These are phyloP conservation scores for Trididemnum clinides DNA, from an alignment of 23 tunicate genomes.

Conservation along the genomic window DNA sequence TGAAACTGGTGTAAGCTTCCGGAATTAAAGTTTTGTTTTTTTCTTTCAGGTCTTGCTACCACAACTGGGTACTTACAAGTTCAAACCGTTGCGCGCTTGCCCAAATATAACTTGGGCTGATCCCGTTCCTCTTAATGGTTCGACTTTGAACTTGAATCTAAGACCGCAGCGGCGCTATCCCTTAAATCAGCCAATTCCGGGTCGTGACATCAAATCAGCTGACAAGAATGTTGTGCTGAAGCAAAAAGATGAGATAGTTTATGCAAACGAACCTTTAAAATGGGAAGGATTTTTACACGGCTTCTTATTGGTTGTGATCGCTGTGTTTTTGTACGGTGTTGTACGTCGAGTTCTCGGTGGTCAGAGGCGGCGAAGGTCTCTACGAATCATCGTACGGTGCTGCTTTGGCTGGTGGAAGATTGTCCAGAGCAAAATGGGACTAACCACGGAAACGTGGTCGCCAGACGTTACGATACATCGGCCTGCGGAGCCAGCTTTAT, in stretches of 20 bases:
- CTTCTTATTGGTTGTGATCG: slow-evolving; percentile 28
- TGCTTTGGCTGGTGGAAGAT: slow-evolving; percentile 86
- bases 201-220: slow-evolving; percentile 18
- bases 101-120: slow-evolving; percentile 42
- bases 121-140: slow-evolving; percentile 42
- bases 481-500: slow-evolving; percentile 9
- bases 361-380: slow-evolving; percentile 52
- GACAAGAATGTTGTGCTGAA: neutral
- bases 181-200: neutral
- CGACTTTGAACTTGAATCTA: slow-evolving; percentile 38
- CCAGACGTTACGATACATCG: slow-evolving; percentile 39
- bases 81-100: slow-evolving; percentile 39
- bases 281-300: slow-evolving; percentile 26
- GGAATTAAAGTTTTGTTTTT: neutral
- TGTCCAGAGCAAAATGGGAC: slow-evolving; percentile 17
- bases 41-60: slow-evolving; percentile 54
- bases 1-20: no score
- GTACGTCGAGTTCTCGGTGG: slow-evolving; percentile 32
- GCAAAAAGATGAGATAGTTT: neutral
- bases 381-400: slow-evolving; percentile 65
- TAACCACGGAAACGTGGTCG: neutral
- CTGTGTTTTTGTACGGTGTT: slow-evolving; percentile 17
- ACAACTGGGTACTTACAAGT: slow-evolving; percentile 52
- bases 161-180: slow-evolving; percentile 36
- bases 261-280: neutral